These are phyloP conservation scores for Neopipo cinnamomea DNA, from an alignment of 2,113 vertebrate genomes.

Conservation along the genomic window DNA sequence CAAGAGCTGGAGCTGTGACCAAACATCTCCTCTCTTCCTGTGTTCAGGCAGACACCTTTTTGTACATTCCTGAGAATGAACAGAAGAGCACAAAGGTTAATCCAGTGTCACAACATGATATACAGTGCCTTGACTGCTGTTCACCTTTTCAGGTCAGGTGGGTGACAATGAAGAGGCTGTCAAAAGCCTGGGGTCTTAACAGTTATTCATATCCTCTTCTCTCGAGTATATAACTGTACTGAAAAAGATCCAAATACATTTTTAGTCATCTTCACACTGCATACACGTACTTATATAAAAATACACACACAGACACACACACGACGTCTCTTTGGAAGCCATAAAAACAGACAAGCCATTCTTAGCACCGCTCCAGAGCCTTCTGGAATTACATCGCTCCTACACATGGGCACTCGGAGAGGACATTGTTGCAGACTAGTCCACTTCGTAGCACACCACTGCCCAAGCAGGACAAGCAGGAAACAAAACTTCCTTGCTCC, in stretches of 20 bases:
- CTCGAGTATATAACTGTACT: not conserved
- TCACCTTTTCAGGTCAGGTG: not conserved
- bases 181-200: not conserved
- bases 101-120: not conserved
- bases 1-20: not conserved
- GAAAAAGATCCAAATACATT: not conserved
- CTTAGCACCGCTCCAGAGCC: not conserved
- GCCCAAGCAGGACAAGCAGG: not conserved
- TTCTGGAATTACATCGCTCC: not conserved
- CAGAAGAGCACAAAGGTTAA: not conserved
- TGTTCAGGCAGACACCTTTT: not conserved
- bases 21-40: not conserved
- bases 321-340: not conserved
- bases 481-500: not conserved
- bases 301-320: not conserved
- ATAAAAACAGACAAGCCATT: not conserved
- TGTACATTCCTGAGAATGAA: not conserved
- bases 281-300: not conserved
- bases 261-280: constrained; percentile 42
- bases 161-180: not conserved
- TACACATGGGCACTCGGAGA: not conserved
- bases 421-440: not conserved
- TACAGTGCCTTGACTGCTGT: not conserved
- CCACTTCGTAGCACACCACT: not conserved
- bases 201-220: not conserved